Base-by-base conservation (phyloP, 2,113 vertebrate species). In the Daphoenositta chrysoptera region DNA sequence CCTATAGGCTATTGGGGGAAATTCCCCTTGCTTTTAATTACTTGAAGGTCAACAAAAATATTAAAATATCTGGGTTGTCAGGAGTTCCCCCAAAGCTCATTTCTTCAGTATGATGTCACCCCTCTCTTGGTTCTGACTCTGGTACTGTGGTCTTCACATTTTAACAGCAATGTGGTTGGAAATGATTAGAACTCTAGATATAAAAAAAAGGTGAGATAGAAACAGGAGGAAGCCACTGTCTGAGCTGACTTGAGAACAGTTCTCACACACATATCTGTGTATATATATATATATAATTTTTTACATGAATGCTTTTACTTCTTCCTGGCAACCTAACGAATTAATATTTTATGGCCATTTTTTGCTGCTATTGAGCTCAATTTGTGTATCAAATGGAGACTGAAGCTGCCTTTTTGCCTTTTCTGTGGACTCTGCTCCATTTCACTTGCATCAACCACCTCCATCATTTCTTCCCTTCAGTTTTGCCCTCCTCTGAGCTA, bases 31-130 rank as follows among this genome's bases (percentile, higher is more conserved):
- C 50, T 81, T 94, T 50, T 93, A 56, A 81, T 90, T 96, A 96
- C 96, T 96, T 97, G 95, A 97, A 97, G 92, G 94, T 95, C 95
- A 94, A 78, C 51, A 81, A 96, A 96, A 95, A 93, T 96, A 94
- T 96, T 96, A 92, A 94, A 90, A 75, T 94, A 82, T 39, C 33
- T 11, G 58, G 87, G 88, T 96, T 95, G 94, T 77, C 79, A 96
- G 94, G 81, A 92, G 68, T 81, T 85, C 50, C 40, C 70, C 23
- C 6, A 85, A 58, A 63, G 56, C 72, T 95, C 12, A 63, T 71
- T 60, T 85, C 53, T 82, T 68, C 73, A 30, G 30, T n/a, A 31
- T 77, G 56, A 70, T 92, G 63, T 92, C 69, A 76, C 60, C 50
- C 27, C 44, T 89, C 47, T 26, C 66, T 79, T 83, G 73, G 58